These are phyloP conservation scores for Nyctereutes procyonoides DNA, from an alignment of 2,113 vertebrate genomes.

Conservation along the genomic window DNA sequence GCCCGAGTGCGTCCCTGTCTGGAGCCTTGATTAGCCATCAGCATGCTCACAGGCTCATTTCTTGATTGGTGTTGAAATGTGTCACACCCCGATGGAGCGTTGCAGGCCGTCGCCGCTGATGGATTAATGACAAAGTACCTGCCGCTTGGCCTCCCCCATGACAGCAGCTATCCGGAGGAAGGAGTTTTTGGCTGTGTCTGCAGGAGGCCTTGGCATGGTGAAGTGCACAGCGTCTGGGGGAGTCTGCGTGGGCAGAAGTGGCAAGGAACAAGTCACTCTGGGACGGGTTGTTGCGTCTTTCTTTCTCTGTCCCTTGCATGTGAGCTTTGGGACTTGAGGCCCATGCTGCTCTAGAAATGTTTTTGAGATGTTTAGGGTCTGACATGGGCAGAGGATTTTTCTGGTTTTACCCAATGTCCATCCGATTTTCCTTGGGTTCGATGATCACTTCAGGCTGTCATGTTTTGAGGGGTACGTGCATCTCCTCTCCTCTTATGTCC, in stretches of 20 bases:
- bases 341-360: neutral
- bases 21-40: slow-evolving; percentile 81
- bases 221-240: neutral
- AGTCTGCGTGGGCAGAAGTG: neutral
- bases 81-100: slow-evolving; percentile 82
- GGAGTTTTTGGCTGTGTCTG: neutral
- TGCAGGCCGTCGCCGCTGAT: slow-evolving; percentile 78
- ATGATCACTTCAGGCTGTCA: neutral
- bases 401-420: neutral
- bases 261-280: neutral
- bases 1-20: slow-evolving; percentile 69
- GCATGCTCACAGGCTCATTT: slow-evolving; percentile 64
- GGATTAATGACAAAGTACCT: slow-evolving; percentile 85
- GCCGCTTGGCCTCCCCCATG: slow-evolving; percentile 71
- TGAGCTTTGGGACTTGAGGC: neutral
- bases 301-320: neutral
- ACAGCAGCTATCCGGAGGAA: slow-evolving; percentile 72
- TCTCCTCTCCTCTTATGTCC: neutral
- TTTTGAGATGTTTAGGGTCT: neutral
- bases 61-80: slow-evolving; percentile 85
- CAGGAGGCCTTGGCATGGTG: neutral
- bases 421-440: neutral
- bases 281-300: neutral
- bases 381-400: neutral
- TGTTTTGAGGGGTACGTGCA: rapidly evolving